Conservation (phyloP, 2,888 invertebrate genomes). For the Spialia ferax region DNA sequence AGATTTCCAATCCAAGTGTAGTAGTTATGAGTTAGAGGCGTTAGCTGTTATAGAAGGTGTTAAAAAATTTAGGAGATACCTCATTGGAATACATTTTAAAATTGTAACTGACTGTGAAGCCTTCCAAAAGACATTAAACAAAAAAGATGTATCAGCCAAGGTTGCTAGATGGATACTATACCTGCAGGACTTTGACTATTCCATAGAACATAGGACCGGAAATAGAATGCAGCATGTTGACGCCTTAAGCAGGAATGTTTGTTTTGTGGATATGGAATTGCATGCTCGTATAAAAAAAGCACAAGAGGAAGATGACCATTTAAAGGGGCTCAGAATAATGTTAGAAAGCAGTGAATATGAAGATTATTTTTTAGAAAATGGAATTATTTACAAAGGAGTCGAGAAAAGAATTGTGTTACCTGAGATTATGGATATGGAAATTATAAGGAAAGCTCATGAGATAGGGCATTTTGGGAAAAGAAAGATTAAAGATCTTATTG, state of each 20-base stretch:
- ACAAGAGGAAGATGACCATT: not conserved
- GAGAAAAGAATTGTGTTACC: constrained; percentile 5
- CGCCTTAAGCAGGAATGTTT: constrained; percentile 7
- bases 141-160: constrained; percentile 1
- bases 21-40: not conserved
- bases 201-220: constrained; percentile 39
- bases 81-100: constrained; percentile 5
- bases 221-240: constrained; percentile 44
- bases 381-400: constrained; percentile 6
- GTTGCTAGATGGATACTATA: constrained; percentile 42
- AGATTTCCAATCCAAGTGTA: not conserved
- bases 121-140: constrained; percentile 9
- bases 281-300: constrained; percentile 7
- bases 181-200: constrained; percentile 39
- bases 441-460: constrained; percentile 3
- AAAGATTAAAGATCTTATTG: constrained; percentile 5
- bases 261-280: constrained; percentile 1
- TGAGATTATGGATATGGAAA: not conserved
- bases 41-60: not conserved
- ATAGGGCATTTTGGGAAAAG: constrained; percentile 10
- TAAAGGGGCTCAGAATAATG: not conserved
- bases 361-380: constrained; percentile 16
- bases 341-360: constrained; percentile 1
- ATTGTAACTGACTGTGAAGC: constrained; percentile 7
- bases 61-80: not conserved